Base-by-base conservation (phyloP, 2,888 invertebrate species). In the Megamerina dolium region DNA sequence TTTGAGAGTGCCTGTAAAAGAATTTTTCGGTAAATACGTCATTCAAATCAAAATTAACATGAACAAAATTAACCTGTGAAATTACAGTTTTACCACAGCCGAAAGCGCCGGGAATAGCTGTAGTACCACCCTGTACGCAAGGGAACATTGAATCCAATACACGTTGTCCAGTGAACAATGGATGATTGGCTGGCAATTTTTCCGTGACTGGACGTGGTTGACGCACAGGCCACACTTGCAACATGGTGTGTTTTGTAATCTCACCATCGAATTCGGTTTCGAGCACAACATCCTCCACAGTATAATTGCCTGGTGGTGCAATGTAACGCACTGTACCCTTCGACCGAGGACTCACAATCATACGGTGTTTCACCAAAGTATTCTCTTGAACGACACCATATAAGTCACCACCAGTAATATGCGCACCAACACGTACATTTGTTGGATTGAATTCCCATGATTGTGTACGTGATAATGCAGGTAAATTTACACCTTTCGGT, bases 161-260 rank as follows among this genome's bases (percentile, higher is more conserved):
- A 42, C 97, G 80, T 75, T 97, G 97, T 0, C 97, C 97, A 54
- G 95, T 96, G 48, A 99, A 79, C 59, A 97, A 78, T 35, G 97
- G 97, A 73, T 94, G 86, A 78, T 96, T 97, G 60, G 95, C 95
- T 42, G 94, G 95, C 55, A 96, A 77, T 76, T 97, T 99, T 75
- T 99, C 97, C 6, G 91, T 87, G 45, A 85, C 85, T 14, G 96
- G 96, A 46, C 97, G 79, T 45, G 95, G 90, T 72, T 92, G 91
- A 65, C 97, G 86, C 57, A 97, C 97, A 10, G 97, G 97, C 97
- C 97, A 97, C 50, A 96, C 89, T 77, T 97, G 96, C 74, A 96
- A 76, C 96, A 99, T 96, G 45, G 81, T 84, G 75, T 83, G 92
- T 68, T 89, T 82, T 41, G 83, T 81, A 63, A 81, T 83, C 70